These are phyloP conservation scores for Drosophila equinoxialis DNA, from an alignment of 1,140 invertebrate species.

Conservation along the genomic window DNA sequence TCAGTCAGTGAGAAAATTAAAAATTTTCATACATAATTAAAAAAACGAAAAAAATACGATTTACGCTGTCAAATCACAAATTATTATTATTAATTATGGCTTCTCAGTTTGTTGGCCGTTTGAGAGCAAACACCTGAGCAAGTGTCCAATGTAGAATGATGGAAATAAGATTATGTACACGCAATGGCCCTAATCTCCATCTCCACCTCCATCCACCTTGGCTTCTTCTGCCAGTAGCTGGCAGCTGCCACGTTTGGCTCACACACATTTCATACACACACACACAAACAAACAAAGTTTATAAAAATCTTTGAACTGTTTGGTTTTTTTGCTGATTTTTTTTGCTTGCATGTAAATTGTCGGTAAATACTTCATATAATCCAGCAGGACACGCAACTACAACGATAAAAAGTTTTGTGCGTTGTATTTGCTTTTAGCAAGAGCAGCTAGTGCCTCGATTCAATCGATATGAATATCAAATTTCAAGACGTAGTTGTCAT, in stretches of 20 bases:
- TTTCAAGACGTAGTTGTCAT: too few relatives aligned
- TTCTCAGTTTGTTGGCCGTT: background rate
- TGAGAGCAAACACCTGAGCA: slow-evolving; percentile 7
- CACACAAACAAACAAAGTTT: slow-evolving; percentile 30
- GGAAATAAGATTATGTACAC: slow-evolving; percentile 20
- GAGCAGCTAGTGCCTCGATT: too few relatives aligned
- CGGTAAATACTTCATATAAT: background rate
- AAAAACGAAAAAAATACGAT: background rate
- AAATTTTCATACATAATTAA: slow-evolving; percentile 4
- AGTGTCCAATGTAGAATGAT: background rate
- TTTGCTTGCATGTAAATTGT: slow-evolving; percentile 1
- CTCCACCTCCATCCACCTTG: background rate
- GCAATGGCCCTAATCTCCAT: slow-evolving; percentile 36
- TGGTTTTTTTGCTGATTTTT: background rate
- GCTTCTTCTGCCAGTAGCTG: background rate
- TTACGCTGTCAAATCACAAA: background rate
- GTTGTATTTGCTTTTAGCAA: too few relatives aligned
- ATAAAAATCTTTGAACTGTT: slow-evolving; percentile 22
- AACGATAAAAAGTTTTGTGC: too few relatives aligned
- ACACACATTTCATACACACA: slow-evolving; percentile 44
- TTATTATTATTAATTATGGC: background rate
- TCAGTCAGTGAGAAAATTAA: background rate
- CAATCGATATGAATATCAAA: too few relatives aligned
- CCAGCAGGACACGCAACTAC: background rate
- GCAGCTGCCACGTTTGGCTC: slow-evolving; percentile 73